phyloP scores from a whole-genome alignment of 1,140 invertebrate species.

The Bombus picipes region DNA sequence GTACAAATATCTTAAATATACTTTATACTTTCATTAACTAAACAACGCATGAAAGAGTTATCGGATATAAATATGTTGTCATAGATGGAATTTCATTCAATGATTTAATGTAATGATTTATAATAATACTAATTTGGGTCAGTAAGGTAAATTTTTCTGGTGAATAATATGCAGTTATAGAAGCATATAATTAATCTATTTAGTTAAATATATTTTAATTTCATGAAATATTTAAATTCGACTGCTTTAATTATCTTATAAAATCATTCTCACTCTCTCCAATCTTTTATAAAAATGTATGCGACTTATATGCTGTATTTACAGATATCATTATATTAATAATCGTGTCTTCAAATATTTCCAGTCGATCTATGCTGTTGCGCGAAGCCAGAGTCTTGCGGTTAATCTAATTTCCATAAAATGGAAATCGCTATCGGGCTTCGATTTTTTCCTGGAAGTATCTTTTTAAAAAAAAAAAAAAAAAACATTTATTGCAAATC shows the following conservation, averaged over 20 bases:
- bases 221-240: neutral
- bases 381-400: too few species aligned
- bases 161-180: neutral
- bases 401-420: neutral
- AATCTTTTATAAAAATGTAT: too few species aligned
- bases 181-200: neutral
- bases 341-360: neutral
- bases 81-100: neutral
- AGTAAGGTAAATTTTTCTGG: neutral
- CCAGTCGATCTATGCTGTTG: neutral
- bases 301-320: neutral
- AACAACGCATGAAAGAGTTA: neutral
- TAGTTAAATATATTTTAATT: neutral
- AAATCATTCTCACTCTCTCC: neutral
- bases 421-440: neutral
- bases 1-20: neutral
- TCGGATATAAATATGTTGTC: neutral
- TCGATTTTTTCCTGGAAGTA: neutral
- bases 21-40: neutral
- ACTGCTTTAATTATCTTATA: neutral
- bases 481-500: neutral
- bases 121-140: constrained; percentile 4
- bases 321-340: neutral
- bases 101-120: neutral
- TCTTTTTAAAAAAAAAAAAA: neutral